Evolutionary conservation across 53 echinoderm and acorn worm genomes (phyloP).

Genomic region (Echinometra lucunter): DNA sequence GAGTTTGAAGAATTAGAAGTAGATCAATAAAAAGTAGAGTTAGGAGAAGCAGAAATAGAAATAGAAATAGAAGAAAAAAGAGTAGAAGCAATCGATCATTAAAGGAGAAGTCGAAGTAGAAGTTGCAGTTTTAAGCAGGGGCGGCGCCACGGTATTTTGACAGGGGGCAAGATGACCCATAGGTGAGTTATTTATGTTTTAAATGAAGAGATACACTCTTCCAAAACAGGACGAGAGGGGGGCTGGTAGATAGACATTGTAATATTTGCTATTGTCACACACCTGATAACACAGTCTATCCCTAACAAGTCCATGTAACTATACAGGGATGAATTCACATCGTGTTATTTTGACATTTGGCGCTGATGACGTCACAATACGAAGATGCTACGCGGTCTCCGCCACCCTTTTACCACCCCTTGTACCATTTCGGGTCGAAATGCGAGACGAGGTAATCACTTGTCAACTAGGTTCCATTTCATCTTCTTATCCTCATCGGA

Average conservation of each 20-base stretch:
- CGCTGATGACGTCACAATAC: constrained; percentile 1
- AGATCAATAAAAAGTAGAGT: too few relatives aligned
- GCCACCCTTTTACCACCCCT: neutral
- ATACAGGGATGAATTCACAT: neutral
- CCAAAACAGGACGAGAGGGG: too few relatives aligned
- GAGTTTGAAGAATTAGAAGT: too few relatives aligned
- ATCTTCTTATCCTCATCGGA: constrained; percentile 24
- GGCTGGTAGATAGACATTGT: too few relatives aligned
- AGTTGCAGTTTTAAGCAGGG: too few relatives aligned
- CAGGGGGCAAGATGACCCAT: too few relatives aligned
- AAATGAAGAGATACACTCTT: too few relatives aligned
- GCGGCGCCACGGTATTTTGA: too few relatives aligned
- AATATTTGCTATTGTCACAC: too few relatives aligned
- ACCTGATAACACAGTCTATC: too few relatives aligned
- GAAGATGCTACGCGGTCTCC: neutral
- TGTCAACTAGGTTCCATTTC: constrained; percentile 36
- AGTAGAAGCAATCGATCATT: neutral
- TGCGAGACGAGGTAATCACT: constrained; percentile 26
- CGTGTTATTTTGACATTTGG: constrained; percentile 42
- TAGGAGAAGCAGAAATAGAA: neutral
- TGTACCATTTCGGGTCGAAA: neutral
- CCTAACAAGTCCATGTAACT: too few relatives aligned
- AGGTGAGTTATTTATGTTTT: too few relatives aligned
- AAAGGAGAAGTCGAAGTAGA: neutral
- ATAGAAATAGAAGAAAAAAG: neutral